Base-by-base conservation (phyloP, 1,140 invertebrate species). In the Coptotermes formosanus region DNA sequence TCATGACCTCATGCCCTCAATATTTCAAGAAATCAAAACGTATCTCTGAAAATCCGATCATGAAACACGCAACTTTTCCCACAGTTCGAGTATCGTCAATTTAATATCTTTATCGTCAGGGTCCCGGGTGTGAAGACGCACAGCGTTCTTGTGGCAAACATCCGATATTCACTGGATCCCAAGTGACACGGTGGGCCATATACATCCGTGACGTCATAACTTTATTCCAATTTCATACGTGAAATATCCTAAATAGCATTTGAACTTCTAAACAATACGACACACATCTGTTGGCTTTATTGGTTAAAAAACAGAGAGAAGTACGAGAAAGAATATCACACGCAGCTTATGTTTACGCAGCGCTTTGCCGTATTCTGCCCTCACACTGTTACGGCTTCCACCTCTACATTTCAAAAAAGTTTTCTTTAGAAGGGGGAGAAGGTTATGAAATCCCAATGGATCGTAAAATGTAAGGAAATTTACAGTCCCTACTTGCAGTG, bases 401-500 rank as follows among this genome's bases (percentile, higher is more conserved):
- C 85, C 85, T 85, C 85, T 81, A 85, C 85, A 69, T 85, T 81
- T 85, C 75, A 82, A 85, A 81, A 82, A 85, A 85, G 16, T 85
- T 85, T 75, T 48, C 7, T 12, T 75, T 75, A 9, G 9, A 8
- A 30, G 16, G 59, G 85, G 85, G 84, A 85, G 25, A 64, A 84
- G 83, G 83, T 84, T 85, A 85, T 85, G 85, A 85, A 85, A 85
- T 85, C 85, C 85, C 85, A 85, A 85, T 85, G 85, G 85, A 64
- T 85, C 85, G 75, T 85, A 85, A 85, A 85, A 64, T 81, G 85
- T 85, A 75, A 64, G 85, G 85, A 85, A 85, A 85, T 85, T 85
- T 85, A 85, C 85, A 82, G 75, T 82, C 64, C 8, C 64, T 75
- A 25, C 64, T 64, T 75, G 64, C n/a, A 75, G 64, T 75, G 64